Base-by-base conservation (phyloP, 2,888 invertebrate genomes). In the Heliconius ethilla region DNA sequence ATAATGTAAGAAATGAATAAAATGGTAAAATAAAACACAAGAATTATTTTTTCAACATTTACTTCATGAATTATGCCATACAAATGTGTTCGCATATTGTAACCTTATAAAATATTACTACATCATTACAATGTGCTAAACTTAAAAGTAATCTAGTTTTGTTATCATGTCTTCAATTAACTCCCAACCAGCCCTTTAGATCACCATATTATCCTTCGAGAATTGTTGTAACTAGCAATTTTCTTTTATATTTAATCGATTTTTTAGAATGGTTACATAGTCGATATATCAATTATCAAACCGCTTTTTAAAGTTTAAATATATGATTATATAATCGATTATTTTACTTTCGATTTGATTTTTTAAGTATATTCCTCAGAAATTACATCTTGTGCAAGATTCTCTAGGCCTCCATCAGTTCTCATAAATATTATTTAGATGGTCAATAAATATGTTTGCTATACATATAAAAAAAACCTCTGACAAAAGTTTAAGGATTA, bases 1-100 rank as follows among this genome's bases (percentile, higher is more conserved):
- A 22, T 55, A 51, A 10, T 29, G 27, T 29, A 59, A 27, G 37
- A 27, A 40, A 45, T 22, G 7, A 27, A 63, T 15, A 27, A 45
- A 9, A 29, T 22, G 29, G 11, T 22, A 62, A 73, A 81, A 81
- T 84, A 82, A 83, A 82, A 83, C 77, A 66, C 74, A 80, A 75
- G 70, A 81, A 63, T 13, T 82, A 82, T 85, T 88, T 92, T 93
- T 92, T 91, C 87, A 91, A 94, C 92, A 92, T 94, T 94, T 94
- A 94, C 90, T 94, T 92, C 90, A 92, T 93, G 93, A 94, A 93
- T 92, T 92, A 94, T 92, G 91, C 90, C 90, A 92, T 94, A 94
- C 91, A 93, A 92, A 93, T 91, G 91, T 92, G 91, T 93, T 88
- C 88, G 92, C 92, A 92, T 94, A 92, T 91, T 90, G 91, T 92